Evolutionary conservation across 2,888 invertebrate species (phyloP).

Genomic region (Biston stratarius): DNA sequence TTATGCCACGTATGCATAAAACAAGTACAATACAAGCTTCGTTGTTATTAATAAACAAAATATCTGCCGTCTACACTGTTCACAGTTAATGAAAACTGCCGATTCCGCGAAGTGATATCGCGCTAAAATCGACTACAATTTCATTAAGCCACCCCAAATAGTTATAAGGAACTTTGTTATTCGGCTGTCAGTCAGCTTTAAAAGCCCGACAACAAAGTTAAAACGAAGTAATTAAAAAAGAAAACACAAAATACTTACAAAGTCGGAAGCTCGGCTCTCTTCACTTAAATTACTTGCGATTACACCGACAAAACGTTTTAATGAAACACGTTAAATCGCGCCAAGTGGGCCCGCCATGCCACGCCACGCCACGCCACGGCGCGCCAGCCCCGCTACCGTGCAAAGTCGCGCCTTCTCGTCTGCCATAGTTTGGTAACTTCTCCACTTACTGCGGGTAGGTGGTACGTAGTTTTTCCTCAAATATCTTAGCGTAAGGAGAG

Average conservation of each 20-base stretch:
- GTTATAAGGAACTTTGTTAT: conserved; percentile 84
- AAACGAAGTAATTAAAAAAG: conserved; percentile 87
- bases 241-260: conserved; percentile 86
- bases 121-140: conserved; percentile 73
- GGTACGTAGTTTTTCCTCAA: conserved; percentile 83
- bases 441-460: conserved; percentile 79
- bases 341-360: conserved; percentile 74
- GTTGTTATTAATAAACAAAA: conserved; percentile 8
- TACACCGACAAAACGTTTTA: conserved; percentile 86
- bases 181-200: conserved; percentile 86
- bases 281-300: conserved; percentile 86
- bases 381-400: conserved; percentile 47
- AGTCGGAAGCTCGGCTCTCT: conserved; percentile 86
- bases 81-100: conserved; percentile 54
- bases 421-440: conserved; percentile 79
- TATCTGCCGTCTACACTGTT: conserved; percentile 20
- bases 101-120: conserved; percentile 66
- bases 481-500: conserved; percentile 85
- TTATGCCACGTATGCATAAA: too few relatives aligned
- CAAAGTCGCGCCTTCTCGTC: conserved; percentile 49
- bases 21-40: neutral
- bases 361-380: conserved; percentile 38
- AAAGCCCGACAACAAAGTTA: conserved; percentile 84
- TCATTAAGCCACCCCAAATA: conserved; percentile 82
- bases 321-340: conserved; percentile 85